Evolutionary conservation across 2,797 vertebrate species (phyloP).

Genomic region (Limosa lapponica): DNA sequence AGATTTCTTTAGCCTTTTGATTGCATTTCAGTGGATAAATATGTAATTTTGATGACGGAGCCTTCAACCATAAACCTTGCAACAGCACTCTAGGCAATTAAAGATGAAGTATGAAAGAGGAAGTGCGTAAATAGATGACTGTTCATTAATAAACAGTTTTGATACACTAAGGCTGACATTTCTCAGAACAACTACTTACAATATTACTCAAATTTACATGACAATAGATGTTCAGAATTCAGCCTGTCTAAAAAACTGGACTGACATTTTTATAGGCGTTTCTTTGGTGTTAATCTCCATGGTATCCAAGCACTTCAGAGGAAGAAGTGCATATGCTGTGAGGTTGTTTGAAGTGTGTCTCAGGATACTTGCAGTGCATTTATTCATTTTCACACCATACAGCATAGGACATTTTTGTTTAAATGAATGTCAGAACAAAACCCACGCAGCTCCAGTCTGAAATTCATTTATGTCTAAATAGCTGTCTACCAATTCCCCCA

Average conservation of each 20-base stretch:
- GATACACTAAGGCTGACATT: background rate
- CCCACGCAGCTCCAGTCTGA: background rate
- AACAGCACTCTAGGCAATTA: background rate
- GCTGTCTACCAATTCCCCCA: background rate
- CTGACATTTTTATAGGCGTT: background rate
- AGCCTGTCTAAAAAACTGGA: background rate
- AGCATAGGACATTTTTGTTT: background rate
- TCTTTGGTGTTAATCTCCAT: background rate
- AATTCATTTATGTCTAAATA: background rate
- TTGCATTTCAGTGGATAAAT: background rate
- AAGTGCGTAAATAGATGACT: background rate
- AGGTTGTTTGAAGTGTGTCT: background rate
- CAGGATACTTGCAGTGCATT: background rate
- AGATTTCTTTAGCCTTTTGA: background rate
- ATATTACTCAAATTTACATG: background rate
- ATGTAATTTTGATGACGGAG: background rate
- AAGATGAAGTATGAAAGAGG: background rate
- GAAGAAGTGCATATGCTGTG: background rate
- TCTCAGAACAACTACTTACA: background rate
- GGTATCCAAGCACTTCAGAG: background rate
- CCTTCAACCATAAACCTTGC: background rate
- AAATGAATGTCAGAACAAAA: conserved; percentile 2
- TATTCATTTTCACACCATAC: background rate
- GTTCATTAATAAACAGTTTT: background rate
- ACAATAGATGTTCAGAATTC: background rate